Evolutionary conservation across 35 echinoderm and acorn worm species (phyloP), one percentile per base, ranked within the genome.

Genomic region (Apostichopus californicus): DNA sequence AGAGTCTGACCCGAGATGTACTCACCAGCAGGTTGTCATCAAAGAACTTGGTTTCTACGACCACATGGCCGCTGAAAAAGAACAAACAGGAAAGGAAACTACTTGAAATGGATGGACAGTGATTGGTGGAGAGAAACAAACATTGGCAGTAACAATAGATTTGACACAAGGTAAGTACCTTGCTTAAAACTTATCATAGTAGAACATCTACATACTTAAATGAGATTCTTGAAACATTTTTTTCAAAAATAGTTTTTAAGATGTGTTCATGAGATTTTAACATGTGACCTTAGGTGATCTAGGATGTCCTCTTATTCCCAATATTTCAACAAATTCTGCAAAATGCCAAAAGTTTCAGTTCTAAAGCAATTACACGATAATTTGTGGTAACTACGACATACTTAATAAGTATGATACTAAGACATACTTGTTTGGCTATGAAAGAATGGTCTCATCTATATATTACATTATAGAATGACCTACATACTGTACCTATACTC

Each of bases 21-120:
- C 96, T 98, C 23, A 98, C 96, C 17, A 98, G 86, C 46, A 98
- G 92, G 14, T 92, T 86, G 46, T 98, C 96, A 85, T 98, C 96
- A 87, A 83, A 98, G 90, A 98, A 98, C 92, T 95, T 98, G 24
- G 96, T 98, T 92, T 98, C 96, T 91, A 98, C 95, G 66, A 98
- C 86, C 88, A 98, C 96, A 92, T 95, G 95, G 54, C 96, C 96
- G 94, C 96, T 98, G 96, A 82, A 94, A 77, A 91, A 26, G 34
- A 46, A 46, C 55, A 20, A 92, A 61, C 78, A 56, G 24, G 73
- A 60, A 81, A 66, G 13, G 54, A 92, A 55, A 55, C 52, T 68
- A n/a, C 55, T 83, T n/a, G 34, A 46, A 46, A 46, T 46, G 34
- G 34, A 2, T 46, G 34, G 34, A 46, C 34, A 46, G 34, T 46